Evolutionary conservation across 1,140 invertebrate species (phyloP).

Genomic region (Drusus annulatus): DNA sequence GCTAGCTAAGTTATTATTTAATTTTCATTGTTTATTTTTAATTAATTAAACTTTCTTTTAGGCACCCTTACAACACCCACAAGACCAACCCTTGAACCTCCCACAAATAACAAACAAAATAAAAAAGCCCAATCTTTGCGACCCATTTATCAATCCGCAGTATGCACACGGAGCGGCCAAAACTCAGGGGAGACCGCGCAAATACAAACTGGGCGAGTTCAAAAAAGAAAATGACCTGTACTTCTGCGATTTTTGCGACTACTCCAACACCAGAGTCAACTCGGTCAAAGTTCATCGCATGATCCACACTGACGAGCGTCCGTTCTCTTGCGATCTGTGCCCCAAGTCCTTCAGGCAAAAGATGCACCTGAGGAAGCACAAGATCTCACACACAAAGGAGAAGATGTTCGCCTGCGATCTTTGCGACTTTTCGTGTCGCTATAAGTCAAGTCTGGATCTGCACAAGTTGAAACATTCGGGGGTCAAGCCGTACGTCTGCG

Average conservation of each 20-base stretch:
- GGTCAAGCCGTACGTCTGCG: conserved; percentile 19
- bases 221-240: conserved; percentile 31
- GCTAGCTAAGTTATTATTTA: too few species aligned
- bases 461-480: conserved; percentile 20
- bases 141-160: too few species aligned
- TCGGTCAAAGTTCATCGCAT: conserved; percentile 21
- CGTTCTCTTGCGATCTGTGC: conserved; percentile 22
- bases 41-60: too few species aligned
- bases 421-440: conserved; percentile 11
- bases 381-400: conserved; percentile 31
- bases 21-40: too few species aligned
- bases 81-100: too few species aligned
- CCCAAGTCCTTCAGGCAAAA: conserved; percentile 19
- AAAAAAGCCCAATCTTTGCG: too few species aligned
- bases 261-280: conserved; percentile 14
- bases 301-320: conserved; percentile 23
- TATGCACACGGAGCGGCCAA: background rate
- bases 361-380: conserved; percentile 29
- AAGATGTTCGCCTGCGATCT: conserved; percentile 28
- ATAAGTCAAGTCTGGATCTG: conserved; percentile 17
- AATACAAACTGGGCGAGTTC: conserved; percentile 25
- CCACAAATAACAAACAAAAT: too few species aligned
- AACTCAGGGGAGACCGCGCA: background rate
- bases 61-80: too few species aligned
- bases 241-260: conserved; percentile 22